Conservation (phyloP, 2,888 invertebrate genomes). For the Aphrophora alni region DNA sequence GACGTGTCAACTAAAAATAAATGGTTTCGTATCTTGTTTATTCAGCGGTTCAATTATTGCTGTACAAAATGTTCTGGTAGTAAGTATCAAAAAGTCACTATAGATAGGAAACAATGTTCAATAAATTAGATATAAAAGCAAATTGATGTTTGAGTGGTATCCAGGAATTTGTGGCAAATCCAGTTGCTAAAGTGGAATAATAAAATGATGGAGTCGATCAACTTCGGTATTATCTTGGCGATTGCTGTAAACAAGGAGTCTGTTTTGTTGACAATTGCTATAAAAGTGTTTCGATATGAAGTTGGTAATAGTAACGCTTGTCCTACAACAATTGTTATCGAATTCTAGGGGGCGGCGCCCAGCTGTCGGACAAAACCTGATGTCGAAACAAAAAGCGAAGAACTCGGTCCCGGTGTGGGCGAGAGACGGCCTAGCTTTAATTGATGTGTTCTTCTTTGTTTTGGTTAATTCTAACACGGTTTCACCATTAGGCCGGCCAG, state of each 20-base stretch:
- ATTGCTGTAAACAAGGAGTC: slow-evolving; percentile 32
- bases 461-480: slow-evolving; percentile 37
- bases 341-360: slow-evolving; percentile 7
- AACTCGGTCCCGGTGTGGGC: slow-evolving; percentile 32
- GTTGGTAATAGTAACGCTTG: slow-evolving; percentile 20
- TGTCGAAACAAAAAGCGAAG: slow-evolving; percentile 25
- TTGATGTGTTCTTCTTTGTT: slow-evolving; percentile 37
- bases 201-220: slow-evolving; percentile 28
- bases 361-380: neutral
- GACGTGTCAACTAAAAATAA: neutral
- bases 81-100: neutral
- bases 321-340: slow-evolving; percentile 20
- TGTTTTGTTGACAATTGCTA: slow-evolving; percentile 16
- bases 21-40: neutral
- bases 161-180: slow-evolving; percentile 28
- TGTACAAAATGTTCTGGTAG: neutral
- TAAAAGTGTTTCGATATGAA: slow-evolving; percentile 30
- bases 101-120: neutral
- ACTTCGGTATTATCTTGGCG: slow-evolving; percentile 23
- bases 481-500: slow-evolving; percentile 33
- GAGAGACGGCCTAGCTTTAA: slow-evolving; percentile 29
- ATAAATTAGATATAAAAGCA: slow-evolving; percentile 36
- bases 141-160: slow-evolving; percentile 18
- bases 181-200: slow-evolving; percentile 26
- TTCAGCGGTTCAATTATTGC: neutral